phyloP scores from a whole-genome alignment of 2,888 invertebrate species.

The Microctonus brassicae region DNA sequence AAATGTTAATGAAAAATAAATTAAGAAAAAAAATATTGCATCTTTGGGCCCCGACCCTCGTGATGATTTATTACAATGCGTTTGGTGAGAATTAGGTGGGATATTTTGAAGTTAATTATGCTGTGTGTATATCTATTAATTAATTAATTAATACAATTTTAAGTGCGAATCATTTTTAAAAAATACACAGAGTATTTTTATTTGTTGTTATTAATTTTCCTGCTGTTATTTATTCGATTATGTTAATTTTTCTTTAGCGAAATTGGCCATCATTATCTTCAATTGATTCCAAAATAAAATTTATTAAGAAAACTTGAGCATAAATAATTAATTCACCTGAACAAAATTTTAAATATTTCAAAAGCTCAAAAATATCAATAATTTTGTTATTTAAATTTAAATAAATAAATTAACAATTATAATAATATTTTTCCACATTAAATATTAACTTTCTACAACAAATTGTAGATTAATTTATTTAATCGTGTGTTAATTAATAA shows the following conservation, averaged over 20 bases:
- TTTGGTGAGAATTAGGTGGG: conserved; percentile 52
- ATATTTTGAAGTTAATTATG: conserved; percentile 31
- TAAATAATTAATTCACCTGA: conserved; percentile 27
- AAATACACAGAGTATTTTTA: conserved; percentile 28
- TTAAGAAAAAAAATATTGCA: conserved; percentile 7
- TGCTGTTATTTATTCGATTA: neutral
- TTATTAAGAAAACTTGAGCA: no score
- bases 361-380: no score
- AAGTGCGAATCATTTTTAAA: conserved; percentile 16
- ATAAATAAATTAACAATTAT: no score
- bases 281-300: no score
- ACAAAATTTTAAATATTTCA: conserved; percentile 20
- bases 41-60: conserved; percentile 38
- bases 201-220: neutral
- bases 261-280: conserved; percentile 3
- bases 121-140: conserved; percentile 17
- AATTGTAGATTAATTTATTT: no score
- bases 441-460: no score
- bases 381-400: no score
- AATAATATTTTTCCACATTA: no score
- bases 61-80: conserved; percentile 50
- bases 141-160: neutral
- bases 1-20: neutral
- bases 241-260: neutral
- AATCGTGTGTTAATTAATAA: neutral